Conservation (phyloP, 2,888 invertebrate species). For the Eristalis tenax region DNA sequence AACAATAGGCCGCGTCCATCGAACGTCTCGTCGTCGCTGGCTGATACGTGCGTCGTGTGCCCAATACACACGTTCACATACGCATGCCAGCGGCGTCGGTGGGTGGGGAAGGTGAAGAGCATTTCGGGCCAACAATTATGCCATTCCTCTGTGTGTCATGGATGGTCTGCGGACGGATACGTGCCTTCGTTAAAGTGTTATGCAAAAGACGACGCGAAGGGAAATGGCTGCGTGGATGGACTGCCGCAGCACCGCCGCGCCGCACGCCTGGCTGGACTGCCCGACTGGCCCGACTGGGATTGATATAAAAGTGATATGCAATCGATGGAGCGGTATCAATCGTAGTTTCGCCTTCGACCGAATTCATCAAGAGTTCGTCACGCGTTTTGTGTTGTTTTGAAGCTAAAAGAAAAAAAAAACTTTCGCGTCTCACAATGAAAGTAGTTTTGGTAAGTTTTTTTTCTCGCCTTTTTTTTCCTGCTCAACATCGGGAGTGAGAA, state of each 20-base stretch:
- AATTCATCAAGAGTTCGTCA: conserved; percentile 23
- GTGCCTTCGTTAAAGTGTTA: conserved; percentile 63
- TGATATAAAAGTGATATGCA: conserved; percentile 71
- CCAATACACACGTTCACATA: conserved; percentile 20
- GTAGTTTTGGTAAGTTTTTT: conserved; percentile 60
- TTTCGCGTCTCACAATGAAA: conserved; percentile 59
- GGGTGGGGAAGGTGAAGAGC: neutral
- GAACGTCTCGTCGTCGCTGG: conserved; percentile 7
- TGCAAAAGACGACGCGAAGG: conserved; percentile 41
- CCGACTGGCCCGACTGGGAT: conserved; percentile 7
- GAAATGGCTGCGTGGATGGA: conserved; percentile 28
- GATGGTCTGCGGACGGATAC: conserved; percentile 45
- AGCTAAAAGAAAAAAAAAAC: neutral
- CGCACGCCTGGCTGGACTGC: neutral
- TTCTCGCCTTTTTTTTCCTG: neutral
- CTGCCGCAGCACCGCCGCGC: neutral
- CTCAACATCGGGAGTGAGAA: neutral
- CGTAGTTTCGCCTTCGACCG: conserved; percentile 56
- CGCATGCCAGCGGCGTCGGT: neutral
- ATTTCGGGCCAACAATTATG: conserved; percentile 66
- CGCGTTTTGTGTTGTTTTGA: conserved; percentile 23
- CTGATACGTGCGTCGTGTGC: conserved; percentile 59
- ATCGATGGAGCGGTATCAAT: conserved; percentile 64
- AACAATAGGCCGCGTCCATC: neutral
- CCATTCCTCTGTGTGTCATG: conserved; percentile 65